phyloP scores from a whole-genome alignment of 2,888 invertebrate genomes.

The Apamea crenata region DNA sequence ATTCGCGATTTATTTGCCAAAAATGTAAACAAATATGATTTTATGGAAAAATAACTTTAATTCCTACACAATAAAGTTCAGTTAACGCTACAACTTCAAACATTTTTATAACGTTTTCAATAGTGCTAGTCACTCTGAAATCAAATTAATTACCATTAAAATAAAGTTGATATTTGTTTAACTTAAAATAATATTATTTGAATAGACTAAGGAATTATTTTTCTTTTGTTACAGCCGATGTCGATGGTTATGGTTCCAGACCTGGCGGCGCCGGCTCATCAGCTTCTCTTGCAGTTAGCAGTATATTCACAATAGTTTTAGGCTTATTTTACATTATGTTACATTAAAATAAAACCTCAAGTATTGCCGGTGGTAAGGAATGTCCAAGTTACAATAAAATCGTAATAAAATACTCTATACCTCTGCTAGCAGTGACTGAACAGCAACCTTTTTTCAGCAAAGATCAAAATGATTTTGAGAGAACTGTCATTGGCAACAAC shows the following conservation, averaged over 20 bases:
- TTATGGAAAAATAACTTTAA: too few species aligned
- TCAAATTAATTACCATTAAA: too few species aligned
- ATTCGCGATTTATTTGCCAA: too few species aligned
- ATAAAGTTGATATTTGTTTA: too few species aligned
- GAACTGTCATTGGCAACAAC: background rate
- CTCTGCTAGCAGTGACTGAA: background rate
- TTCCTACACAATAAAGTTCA: too few species aligned
- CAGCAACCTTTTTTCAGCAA: background rate
- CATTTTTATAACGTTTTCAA: too few species aligned
- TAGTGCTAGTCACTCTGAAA: too few species aligned
- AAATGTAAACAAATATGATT: too few species aligned
- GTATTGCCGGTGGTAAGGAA: background rate
- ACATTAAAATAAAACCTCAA: constrained; percentile 15
- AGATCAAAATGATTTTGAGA: background rate
- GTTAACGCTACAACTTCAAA: too few species aligned
- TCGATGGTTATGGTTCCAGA: too few species aligned
- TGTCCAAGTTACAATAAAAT: background rate
- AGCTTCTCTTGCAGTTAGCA: constrained; percentile 29
- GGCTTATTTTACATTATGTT: constrained; percentile 50
- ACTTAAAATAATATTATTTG: too few species aligned
- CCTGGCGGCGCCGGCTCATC: constrained; percentile 1
- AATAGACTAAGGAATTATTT: background rate
- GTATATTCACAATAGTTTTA: constrained; percentile 35
- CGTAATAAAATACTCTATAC: background rate
- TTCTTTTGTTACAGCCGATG: constrained; percentile 18